Evolutionary conservation across 2,888 invertebrate species (phyloP), one percentile per base, ranked within the genome.

Genomic region (Acleris holmiana): DNA sequence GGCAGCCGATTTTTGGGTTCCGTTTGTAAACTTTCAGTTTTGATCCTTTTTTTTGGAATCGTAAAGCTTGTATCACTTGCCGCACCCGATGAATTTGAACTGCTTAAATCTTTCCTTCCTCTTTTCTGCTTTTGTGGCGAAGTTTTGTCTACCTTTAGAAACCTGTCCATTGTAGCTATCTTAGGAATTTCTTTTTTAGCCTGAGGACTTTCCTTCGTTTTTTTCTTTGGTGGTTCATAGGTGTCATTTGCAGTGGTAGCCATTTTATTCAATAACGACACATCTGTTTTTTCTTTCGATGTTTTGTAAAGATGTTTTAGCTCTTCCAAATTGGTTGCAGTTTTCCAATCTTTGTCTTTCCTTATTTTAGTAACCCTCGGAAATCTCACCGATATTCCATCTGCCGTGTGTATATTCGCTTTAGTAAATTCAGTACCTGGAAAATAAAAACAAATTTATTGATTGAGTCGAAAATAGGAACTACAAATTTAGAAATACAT

Each of bases 381-480:
- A 90, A 99, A 99, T 60, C 99, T 93, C 51, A 98, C 97, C 3
- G 98, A 98, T 76, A 99, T 98, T 2, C 98, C 98, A 75, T 96
- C 95, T 0, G 98, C 98, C 1, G 98, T 98, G 80, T 99, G 99
- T 6, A 96, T 94, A 63, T 95, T 95, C 2, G 96, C 95, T 82
- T 96, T 95, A 2, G 96, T 96, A 71, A 96, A 94, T 84, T 96
- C 96, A 0, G 96, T 96, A 0, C 96, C 94, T 93, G 80, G 44
- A 44, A 41, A 5, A 4, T 7, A 72, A 25, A 13, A 13, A 35
- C 35, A 4, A 10, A 35, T 35, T 35, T 13, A 35, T 0, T 13
- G 35, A 0, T 13, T 35, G 3, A 35, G 35, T 35, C 1, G 13
- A 35, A 35, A 10, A 8, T 29, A 29, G 8, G 29, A 29, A 35